Evolutionary conservation across 2,113 vertebrate species (phyloP).

Genomic region (Euleptes europaea): DNA sequence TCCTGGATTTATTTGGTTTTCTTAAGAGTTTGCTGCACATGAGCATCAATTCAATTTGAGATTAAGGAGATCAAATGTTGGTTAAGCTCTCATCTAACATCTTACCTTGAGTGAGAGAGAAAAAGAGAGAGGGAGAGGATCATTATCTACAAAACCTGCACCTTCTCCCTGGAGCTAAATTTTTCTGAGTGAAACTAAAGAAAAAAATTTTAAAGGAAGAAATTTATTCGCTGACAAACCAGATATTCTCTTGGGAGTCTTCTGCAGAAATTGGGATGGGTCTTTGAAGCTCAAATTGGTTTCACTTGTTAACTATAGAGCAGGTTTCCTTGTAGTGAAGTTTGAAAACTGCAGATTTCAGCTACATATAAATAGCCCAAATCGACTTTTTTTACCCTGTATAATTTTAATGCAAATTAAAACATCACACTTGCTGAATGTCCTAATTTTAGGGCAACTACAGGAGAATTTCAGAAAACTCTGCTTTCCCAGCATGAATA

Average conservation of each 20-base stretch:
- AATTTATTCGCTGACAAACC: constrained; percentile 23
- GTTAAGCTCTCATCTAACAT: background rate
- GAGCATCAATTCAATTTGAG: constrained; percentile 10
- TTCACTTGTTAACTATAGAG: constrained; percentile 22
- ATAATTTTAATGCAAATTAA: constrained; percentile 29
- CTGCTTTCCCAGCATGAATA: background rate
- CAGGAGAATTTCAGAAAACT: background rate
- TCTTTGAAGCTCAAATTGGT: constrained; percentile 11
- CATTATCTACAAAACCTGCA: constrained; percentile 18
- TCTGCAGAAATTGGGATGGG: background rate
- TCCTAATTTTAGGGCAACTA: background rate
- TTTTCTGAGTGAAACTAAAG: background rate
- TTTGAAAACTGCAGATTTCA: constrained; percentile 3
- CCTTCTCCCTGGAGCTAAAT: constrained; percentile 8
- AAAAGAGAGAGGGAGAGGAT: background rate
- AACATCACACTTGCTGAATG: constrained; percentile 2
- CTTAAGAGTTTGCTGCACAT: background rate
- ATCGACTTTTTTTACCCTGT: constrained; percentile 9
- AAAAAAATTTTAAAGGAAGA: constrained; percentile 16
- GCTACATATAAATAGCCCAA: constrained; percentile 1
- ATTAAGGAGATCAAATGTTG: constrained; percentile 9
- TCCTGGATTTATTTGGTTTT: background rate
- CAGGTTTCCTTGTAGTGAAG: constrained; percentile 14
- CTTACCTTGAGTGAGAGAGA: background rate
- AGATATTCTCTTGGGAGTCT: constrained; percentile 7